Conservation (phyloP, 2,888 invertebrate species). For the Physocephala rufipes region DNA sequence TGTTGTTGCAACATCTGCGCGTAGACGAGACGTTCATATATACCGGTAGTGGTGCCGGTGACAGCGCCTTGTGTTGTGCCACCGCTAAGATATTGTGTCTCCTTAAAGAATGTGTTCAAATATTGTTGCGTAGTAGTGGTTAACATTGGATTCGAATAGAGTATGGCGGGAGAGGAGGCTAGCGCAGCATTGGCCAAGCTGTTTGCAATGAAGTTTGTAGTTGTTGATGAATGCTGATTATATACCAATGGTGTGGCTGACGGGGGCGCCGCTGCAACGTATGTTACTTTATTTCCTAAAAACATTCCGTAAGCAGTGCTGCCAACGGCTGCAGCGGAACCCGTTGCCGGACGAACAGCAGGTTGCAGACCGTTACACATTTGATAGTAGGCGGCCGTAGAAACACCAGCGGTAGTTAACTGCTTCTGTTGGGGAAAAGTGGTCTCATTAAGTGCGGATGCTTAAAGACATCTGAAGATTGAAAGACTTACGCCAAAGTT, state of each 20-base stretch:
- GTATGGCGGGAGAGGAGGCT: slow-evolving; percentile 45
- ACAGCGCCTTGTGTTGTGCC: slow-evolving; percentile 36
- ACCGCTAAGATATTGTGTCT: slow-evolving; percentile 47
- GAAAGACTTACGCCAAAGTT: slow-evolving; percentile 40
- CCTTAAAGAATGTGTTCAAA: slow-evolving; percentile 50
- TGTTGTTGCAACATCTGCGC: slow-evolving; percentile 51
- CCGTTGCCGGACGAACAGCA: slow-evolving; percentile 37
- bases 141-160: slow-evolving; percentile 51
- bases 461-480: not conserved
- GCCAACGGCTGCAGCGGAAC: slow-evolving; percentile 33
- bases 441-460: not conserved
- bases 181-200: slow-evolving; percentile 47
- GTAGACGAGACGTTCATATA: slow-evolving; percentile 50
- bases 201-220: slow-evolving; percentile 48
- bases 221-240: slow-evolving; percentile 46
- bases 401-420: slow-evolving; percentile 34
- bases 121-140: slow-evolving; percentile 50
- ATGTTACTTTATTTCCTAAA: slow-evolving; percentile 47
- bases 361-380: slow-evolving; percentile 43
- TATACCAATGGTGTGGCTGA: slow-evolving; percentile 43
- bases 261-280: slow-evolving; percentile 45
- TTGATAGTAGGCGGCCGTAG: slow-evolving; percentile 46
- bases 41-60: slow-evolving; percentile 39
- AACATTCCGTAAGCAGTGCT: slow-evolving; percentile 45
- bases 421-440: slow-evolving; percentile 14